Percentiles rank a stretch among this genome's conserved stretches.
These are phyloP conservation scores for Crocuta crocuta DNA, from an alignment of 2,113 vertebrate species.

Conservation along the genomic window DNA sequence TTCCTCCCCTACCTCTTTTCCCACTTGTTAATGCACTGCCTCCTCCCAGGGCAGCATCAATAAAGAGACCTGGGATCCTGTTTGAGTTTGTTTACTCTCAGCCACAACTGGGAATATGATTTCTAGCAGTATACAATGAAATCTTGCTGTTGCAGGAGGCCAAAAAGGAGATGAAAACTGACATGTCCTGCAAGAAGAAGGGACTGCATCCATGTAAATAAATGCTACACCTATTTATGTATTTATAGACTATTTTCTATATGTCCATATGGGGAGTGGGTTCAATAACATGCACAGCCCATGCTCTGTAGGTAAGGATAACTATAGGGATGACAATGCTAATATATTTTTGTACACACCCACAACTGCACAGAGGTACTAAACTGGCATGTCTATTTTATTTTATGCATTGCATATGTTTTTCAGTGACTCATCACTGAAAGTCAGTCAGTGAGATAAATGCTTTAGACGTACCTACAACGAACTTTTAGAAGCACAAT, in stretches of 20 bases:
- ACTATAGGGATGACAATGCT: not conserved
- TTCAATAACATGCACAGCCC: not conserved
- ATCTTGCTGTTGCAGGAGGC: not conserved
- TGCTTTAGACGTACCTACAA: conserved; percentile 55
- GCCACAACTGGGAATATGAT: conserved; percentile 19
- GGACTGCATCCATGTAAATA: not conserved
- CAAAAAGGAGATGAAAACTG: not conserved
- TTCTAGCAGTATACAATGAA: not conserved
- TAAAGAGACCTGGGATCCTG: conserved; percentile 51
- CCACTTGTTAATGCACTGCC: not conserved
- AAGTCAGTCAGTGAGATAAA: conserved; percentile 28
- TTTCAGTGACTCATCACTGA: conserved; percentile 54
- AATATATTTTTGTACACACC: not conserved
- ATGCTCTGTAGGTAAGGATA: not conserved
- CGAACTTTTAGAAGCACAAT: conserved; percentile 16
- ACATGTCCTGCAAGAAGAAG: not conserved
- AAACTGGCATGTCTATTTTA: not conserved
- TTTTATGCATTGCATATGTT: conserved; percentile 17
- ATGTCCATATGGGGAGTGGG: not conserved
- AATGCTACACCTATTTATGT: not conserved
- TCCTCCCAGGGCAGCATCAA: not conserved
- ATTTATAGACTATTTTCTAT: not conserved
- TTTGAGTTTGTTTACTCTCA: conserved; percentile 53
- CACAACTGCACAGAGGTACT: not conserved
- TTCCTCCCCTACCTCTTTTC: not conserved